Evolutionary conservation across 2,888 invertebrate species (phyloP).

Genomic region (Lasioglossum lativentre): DNA sequence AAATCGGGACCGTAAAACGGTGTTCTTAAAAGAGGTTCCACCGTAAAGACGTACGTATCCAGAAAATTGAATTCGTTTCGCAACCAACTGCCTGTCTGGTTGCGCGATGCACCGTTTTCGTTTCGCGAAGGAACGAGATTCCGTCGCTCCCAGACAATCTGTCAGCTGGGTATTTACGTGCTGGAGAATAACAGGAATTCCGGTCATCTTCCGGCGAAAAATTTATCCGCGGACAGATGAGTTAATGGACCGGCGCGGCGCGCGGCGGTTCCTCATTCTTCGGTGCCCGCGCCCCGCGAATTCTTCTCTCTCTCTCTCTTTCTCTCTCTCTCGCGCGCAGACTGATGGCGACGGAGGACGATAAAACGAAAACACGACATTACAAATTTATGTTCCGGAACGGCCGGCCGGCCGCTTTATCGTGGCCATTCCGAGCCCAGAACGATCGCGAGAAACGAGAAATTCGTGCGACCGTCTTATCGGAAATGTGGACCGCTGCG

Average conservation of each 20-base stretch:
- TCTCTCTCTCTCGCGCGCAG: neutral
- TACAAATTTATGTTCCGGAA: slow-evolving; percentile 26
- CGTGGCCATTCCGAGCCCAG: slow-evolving; percentile 9
- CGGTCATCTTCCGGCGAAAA: neutral
- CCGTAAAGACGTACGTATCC: no score
- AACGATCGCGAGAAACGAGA: neutral
- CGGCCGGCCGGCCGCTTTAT: slow-evolving; percentile 15
- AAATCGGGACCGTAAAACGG: no score
- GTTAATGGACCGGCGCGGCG: slow-evolving; percentile 4
- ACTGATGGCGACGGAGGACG: neutral
- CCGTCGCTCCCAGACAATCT: neutral
- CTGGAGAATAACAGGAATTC: slow-evolving; percentile 3
- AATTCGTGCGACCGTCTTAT: slow-evolving; percentile 29
- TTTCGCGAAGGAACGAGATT: neutral
- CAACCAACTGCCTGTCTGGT: neutral
- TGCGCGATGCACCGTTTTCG: neutral
- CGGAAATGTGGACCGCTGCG: neutral
- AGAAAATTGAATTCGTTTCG: neutral
- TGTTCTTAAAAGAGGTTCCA: no score
- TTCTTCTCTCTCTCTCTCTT: neutral
- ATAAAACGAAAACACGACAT: slow-evolving; percentile 24
- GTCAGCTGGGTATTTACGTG: neutral
- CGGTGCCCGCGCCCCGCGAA: neutral
- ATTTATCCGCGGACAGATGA: slow-evolving; percentile 16
- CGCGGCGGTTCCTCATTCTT: neutral